Base-by-base conservation (phyloP, 2,113 vertebrate genomes). In the Tursiops truncatus region DNA sequence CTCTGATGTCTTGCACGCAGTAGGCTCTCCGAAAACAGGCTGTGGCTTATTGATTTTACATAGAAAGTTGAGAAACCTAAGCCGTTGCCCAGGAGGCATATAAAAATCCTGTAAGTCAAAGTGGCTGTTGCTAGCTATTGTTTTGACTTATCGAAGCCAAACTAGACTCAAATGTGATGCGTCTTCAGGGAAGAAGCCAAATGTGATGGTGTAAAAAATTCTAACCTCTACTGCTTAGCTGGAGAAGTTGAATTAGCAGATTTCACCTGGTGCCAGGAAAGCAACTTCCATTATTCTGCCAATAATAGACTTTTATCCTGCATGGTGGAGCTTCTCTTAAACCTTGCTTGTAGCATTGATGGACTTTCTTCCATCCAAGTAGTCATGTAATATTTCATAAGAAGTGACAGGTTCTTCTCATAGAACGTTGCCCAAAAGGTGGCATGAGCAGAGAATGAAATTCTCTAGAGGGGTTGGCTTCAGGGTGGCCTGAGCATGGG, bases 61-160 rank as follows among this genome's bases (percentile, higher is more conserved):
- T 73, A 53, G 85, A 86, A 71, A 86, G 44, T 62, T 47, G 36
- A 89, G 79, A 77, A 93, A 74, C 65, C 7, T 1, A 96, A 95
- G 31, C 50, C 17, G 1, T 92, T 94, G 65, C 89, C 76, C 67
- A 65, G 86, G 81, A 93, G 84, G 28, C 86, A 38, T 86, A 68
- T 58, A 76, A 60, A 96, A 81, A 67, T 87, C 38, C 85, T 71
- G 6, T 93, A 88, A 95, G 56, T 94, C 84, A 56, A 81, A 91
- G 36, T 70, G 73, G 38, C 76, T 60, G 41, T 3, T 82, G 89
- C 58, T 96, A 96, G 94, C 93, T 81, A 86, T 80, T 96, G 89
- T 97, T 97, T 97, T 97, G 93, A 97, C 89, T 97, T 97, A 89
- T 1, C 53, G 63, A 97, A 91, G 74, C 76, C 23, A 95, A 95